Conservation (phyloP, 2,797 vertebrate species). For the Pagetopsis macropterus region DNA sequence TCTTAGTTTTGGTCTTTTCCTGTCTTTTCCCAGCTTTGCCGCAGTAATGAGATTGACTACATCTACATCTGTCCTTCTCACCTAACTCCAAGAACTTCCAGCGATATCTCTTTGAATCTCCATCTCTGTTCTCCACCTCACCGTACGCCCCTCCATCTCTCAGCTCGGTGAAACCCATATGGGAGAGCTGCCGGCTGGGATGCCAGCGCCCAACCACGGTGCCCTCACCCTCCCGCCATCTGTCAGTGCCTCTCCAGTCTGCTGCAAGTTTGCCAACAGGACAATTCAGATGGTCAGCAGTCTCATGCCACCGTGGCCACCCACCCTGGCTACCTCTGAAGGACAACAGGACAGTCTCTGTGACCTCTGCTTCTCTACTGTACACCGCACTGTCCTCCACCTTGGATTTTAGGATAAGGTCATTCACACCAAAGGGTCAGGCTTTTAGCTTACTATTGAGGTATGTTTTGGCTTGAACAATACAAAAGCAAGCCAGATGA, state of each 20-base stretch:
- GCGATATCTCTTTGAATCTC: neutral
- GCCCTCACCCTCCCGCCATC: slow-evolving; percentile 86
- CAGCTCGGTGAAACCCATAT: slow-evolving; percentile 80
- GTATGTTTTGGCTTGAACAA: neutral
- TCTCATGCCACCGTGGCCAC: slow-evolving; percentile 75
- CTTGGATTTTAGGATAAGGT: slow-evolving; percentile 21
- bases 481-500: neutral
- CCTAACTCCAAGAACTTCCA: neutral
- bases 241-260: slow-evolving; percentile 80
- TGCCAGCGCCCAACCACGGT: slow-evolving; percentile 81
- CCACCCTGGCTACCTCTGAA: slow-evolving; percentile 78
- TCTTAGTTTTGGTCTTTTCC: neutral
- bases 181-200: slow-evolving; percentile 84
- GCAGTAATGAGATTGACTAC: neutral
- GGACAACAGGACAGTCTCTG: slow-evolving; percentile 76
- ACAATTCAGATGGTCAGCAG: slow-evolving; percentile 84
- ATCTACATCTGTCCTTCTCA: neutral
- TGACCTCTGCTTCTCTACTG: slow-evolving; percentile 73
- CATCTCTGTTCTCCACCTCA: slow-evolving; percentile 18
- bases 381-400: slow-evolving; percentile 20
- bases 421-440: slow-evolving; percentile 5
- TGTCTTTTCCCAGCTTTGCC: neutral
- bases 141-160: slow-evolving; percentile 41
- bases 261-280: slow-evolving; percentile 80
- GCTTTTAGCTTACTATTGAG: neutral